Evolutionary conservation across 2,888 invertebrate species (phyloP), one percentile per base, ranked within the genome.

Genomic region (Leptinotarsa tumamoca): DNA sequence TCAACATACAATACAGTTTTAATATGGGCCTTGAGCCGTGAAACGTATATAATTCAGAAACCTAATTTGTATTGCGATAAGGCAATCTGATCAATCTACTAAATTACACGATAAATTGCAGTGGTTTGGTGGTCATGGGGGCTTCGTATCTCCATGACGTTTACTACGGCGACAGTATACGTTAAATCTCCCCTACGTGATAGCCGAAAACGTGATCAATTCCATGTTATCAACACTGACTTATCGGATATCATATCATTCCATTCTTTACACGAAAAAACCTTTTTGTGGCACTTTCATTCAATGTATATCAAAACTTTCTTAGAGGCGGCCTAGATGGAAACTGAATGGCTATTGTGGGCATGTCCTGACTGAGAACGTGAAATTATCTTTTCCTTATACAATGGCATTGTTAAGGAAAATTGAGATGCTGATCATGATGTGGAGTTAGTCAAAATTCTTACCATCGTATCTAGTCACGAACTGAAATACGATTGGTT

Each of bases 241-340:
- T 58, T 58, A 58, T 58, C 58, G 58, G 58, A 21, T 23, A 23
- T 58, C 23, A 58, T 23, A 58, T 58, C 58, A 58, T 15, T 58
- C 58, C 4, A 23, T 58, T 58, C 21, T 23, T 23, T 15, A 4
- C 17, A 4, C 18, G 15, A 58, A 58, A 23, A 58, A 58, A 23
- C 58, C 27, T 23, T 58, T 58, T 23, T 21, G 58, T 58, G 18
- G 14, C 58, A 58, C 58, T 58, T 58, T 4, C 15, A 58, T 58
- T 58, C 58, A 58, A 58, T 27, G 14, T 21, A 23, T 21, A 58
- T 14, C 58, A 23, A 14, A 58, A 58, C 23, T 23, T 23, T 23
- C 1, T 4, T 15, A 21, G 13, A 27, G 58, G 13, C 14, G 23
- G 4, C 15, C 10, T 2, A 58, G 23, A 58, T 58, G 4, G 58